Percentiles rank a stretch among this genome's conserved stretches.
Evolutionary conservation across 2,888 invertebrate species (phyloP).

Genomic region (Platycnemis pennipes): DNA sequence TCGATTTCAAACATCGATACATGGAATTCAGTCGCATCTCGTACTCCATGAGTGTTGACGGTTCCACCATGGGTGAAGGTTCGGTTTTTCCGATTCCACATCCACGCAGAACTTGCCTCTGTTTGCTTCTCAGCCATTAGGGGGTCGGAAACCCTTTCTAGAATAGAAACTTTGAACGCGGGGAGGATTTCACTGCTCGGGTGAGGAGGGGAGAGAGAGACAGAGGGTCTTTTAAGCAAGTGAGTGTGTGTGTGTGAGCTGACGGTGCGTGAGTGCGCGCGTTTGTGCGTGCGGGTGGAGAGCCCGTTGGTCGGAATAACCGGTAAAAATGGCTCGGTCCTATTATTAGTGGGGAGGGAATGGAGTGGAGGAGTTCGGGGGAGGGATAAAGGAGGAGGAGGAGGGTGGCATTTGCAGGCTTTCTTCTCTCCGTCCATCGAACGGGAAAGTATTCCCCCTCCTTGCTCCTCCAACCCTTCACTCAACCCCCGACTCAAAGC

Average conservation of each 20-base stretch:
- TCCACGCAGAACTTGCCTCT: background rate
- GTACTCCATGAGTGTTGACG: too few species aligned
- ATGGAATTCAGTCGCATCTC: too few species aligned
- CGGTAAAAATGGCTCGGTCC: constrained; percentile 39
- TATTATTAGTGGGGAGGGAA: background rate
- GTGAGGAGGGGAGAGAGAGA: background rate
- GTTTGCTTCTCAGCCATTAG: background rate
- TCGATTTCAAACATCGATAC: too few species aligned
- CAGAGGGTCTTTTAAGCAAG: background rate
- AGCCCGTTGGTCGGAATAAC: background rate
- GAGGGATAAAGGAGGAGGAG: background rate
- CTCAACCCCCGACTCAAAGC: background rate
- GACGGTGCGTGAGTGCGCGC: background rate
- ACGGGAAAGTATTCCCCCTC: background rate
- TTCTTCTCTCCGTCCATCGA: background rate
- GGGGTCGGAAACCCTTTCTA: background rate
- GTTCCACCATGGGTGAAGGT: too few species aligned
- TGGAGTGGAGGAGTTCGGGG: background rate
- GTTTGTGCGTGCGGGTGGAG: background rate
- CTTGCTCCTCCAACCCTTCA: background rate
- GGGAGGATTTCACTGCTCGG: background rate
- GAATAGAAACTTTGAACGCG: too few species aligned
- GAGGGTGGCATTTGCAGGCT: background rate
- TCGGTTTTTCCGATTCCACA: too few species aligned
- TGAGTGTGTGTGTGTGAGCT: background rate